These are phyloP conservation scores for Ricordea florida DNA, from an alignment of 92 coral and sea anemone genomes.

Conservation along the genomic window DNA sequence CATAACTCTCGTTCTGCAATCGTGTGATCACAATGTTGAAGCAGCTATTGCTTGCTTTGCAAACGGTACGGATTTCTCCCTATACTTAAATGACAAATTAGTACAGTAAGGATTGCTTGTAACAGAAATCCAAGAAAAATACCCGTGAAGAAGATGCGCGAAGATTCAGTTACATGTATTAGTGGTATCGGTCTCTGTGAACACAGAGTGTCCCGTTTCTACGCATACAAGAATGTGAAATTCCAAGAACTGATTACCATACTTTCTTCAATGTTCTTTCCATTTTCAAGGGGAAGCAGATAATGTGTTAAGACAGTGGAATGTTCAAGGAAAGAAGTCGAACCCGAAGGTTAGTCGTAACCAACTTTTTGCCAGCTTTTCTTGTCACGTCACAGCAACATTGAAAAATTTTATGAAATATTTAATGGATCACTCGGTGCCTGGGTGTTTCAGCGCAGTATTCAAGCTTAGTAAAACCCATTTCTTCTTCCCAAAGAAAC, in stretches of 20 bases:
- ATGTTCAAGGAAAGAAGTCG: constrained; percentile 62
- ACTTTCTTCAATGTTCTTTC: background rate
- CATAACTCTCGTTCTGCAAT: constrained; percentile 83
- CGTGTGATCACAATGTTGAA: constrained; percentile 93
- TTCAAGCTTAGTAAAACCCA: no score
- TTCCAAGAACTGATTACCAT: constrained; percentile 37
- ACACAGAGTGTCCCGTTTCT: constrained; percentile 49
- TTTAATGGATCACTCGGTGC: constrained; percentile 33
- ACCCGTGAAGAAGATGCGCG: background rate
- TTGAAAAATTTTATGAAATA: constrained; percentile 33
- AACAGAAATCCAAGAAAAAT: background rate
- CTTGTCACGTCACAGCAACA: constrained; percentile 39
- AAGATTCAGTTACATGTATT: no score
- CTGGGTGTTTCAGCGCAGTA: no score
- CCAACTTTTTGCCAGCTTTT: background rate
- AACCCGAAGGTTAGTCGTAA: constrained; percentile 73
- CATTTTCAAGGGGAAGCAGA: constrained; percentile 69
- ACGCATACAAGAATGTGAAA: constrained; percentile 39
- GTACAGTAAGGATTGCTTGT: background rate
- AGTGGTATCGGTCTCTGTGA: constrained; percentile 24
- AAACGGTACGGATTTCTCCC: background rate
- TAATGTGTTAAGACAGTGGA: constrained; percentile 72
- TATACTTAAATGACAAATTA: background rate
- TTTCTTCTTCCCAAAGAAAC: no score
- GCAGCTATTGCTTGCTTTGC: constrained; percentile 78